phyloP scores from a whole-genome alignment of 2,888 invertebrate species.

The Clistopyga incitator region DNA sequence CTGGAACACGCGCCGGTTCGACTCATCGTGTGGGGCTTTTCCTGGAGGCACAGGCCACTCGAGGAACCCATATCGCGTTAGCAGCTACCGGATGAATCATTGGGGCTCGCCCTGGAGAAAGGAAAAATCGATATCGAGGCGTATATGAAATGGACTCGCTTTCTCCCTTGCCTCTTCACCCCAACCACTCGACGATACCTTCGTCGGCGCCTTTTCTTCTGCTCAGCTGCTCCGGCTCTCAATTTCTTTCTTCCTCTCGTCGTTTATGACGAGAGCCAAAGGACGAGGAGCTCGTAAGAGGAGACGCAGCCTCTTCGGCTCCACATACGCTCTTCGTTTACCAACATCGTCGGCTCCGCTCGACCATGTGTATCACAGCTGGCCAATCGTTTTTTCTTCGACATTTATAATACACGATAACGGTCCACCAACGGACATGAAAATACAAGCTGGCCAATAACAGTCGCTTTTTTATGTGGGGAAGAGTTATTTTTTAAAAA shows the following conservation, averaged over 20 bases:
- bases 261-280: neutral
- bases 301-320: conserved; percentile 5
- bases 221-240: conserved; percentile 10
- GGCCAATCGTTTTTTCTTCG: neutral
- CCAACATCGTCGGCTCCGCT: too few species aligned
- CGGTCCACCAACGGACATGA: neutral
- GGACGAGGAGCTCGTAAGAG: conserved; percentile 4
- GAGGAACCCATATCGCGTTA: conserved; percentile 31
- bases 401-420: neutral
- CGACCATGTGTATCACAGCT: conserved; percentile 7
- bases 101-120: conserved; percentile 31
- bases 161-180: neutral
- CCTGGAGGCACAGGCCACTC: conserved; percentile 43
- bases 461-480: too few species aligned
- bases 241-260: conserved; percentile 20
- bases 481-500: too few species aligned
- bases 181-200: conserved; percentile 3
- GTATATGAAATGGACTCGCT: neutral
- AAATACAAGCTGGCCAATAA: neutral
- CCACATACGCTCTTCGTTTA: too few species aligned
- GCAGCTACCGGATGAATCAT: conserved; percentile 57
- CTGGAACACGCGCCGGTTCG: conserved; percentile 31
- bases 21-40: conserved; percentile 19
- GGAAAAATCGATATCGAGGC: conserved; percentile 57
- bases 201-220: conserved; percentile 3